A percentile compares a stretch with the other conserved stretches of the same genome.
Evolutionary conservation across 2,113 vertebrate species (phyloP).

Genomic region (Microtus richardsoni): DNA sequence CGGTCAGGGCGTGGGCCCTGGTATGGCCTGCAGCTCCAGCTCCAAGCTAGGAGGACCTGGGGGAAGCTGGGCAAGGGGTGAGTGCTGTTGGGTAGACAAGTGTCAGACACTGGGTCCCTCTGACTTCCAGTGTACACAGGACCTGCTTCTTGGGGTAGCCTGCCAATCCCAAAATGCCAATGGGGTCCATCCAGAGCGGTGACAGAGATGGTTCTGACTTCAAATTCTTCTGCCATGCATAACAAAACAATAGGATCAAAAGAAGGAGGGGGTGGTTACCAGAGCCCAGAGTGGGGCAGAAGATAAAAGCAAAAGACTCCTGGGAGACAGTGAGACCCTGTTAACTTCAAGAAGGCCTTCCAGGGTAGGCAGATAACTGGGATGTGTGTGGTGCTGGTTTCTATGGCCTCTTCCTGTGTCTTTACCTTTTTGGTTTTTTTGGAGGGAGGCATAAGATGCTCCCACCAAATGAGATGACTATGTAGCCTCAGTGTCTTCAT

Average conservation of each 20-base stretch:
- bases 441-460: neutral
- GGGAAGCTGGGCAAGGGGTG: neutral
- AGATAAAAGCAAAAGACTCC: neutral
- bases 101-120: neutral
- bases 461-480: neutral
- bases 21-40: slow-evolving; percentile 61
- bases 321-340: neutral
- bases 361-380: neutral
- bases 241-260: neutral
- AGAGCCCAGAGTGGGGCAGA: neutral
- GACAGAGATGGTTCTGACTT: neutral
- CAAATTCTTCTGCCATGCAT: neutral
- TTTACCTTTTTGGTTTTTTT: neutral
- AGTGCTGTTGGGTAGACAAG: neutral
- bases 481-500: neutral
- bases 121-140: neutral
- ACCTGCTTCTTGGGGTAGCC: neutral
- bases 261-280: fast-evolving
- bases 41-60: neutral
- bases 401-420: neutral
- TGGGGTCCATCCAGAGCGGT: neutral
- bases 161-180: neutral
- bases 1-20: slow-evolving; percentile 72
- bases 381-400: neutral
- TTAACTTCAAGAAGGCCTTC: neutral